Conservation (phyloP, 2,888 invertebrate species). For the Dexiosoma caninum region DNA sequence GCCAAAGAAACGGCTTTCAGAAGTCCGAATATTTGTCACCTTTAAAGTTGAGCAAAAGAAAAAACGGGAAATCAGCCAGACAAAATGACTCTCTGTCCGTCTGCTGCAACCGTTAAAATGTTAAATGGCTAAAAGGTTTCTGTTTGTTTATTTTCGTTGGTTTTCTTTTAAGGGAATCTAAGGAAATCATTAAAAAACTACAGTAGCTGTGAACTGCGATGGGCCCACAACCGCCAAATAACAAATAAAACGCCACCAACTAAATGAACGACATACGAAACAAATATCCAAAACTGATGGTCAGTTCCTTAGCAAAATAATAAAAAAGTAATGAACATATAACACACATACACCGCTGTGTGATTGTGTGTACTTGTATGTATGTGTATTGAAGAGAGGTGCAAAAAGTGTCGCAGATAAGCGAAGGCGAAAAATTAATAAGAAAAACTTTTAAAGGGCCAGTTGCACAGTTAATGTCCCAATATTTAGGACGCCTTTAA, state of each 20-base stretch:
- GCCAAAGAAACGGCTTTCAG: slow-evolving; percentile 6
- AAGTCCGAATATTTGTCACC: slow-evolving; percentile 60
- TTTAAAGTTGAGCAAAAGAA: slow-evolving; percentile 4
- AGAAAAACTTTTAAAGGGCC: not conserved
- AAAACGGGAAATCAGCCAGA: slow-evolving; percentile 57
- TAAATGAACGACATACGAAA: slow-evolving; percentile 23
- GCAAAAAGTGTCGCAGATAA: slow-evolving; percentile 62
- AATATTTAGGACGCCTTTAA: not conserved
- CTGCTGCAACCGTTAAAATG: slow-evolving; percentile 34
- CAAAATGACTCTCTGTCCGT: slow-evolving; percentile 57
- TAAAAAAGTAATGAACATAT: too few species aligned
- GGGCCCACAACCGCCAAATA: slow-evolving; percentile 38
- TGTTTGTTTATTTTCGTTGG: not conserved
- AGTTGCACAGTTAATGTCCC: not conserved
- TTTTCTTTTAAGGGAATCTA: slow-evolving; percentile 27
- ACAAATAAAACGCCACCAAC: slow-evolving; percentile 16
- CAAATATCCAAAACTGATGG: slow-evolving; percentile 13
- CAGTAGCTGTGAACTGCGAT: slow-evolving; percentile 61
- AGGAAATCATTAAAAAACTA: slow-evolving; percentile 62
- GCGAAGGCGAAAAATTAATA: slow-evolving; percentile 2
- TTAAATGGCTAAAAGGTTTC: slow-evolving; percentile 61
- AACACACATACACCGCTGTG: too few species aligned
- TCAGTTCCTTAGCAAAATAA: not conserved
- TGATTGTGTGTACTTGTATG: too few species aligned
- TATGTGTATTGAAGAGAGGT: slow-evolving; percentile 27